phyloP scores from a whole-genome alignment of 2,888 invertebrate genomes.

The Toxonevra muliebris region DNA sequence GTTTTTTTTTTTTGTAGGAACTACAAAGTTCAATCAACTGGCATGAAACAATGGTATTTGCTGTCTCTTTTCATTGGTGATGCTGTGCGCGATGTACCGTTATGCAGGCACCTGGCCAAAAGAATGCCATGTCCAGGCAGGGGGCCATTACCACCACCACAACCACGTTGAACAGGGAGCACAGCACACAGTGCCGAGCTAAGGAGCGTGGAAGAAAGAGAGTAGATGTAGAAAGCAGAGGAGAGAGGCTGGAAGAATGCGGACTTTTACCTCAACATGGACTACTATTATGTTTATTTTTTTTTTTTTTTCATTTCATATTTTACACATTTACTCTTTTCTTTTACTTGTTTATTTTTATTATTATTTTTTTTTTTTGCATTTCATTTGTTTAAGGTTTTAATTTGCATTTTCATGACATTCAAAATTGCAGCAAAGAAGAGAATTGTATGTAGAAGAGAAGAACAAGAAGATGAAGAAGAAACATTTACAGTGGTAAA shows the following conservation, averaged over 20 bases:
- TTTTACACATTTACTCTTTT: too few species aligned
- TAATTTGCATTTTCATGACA: too few species aligned
- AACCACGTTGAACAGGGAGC: conserved; percentile 48
- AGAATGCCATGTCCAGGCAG: conserved; percentile 69
- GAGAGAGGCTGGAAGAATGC: background rate
- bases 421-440: background rate
- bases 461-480: conserved; percentile 32
- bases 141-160: conserved; percentile 59
- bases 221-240: background rate
- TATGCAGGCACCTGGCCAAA: conserved; percentile 84
- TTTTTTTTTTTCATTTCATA: too few species aligned
- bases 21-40: conserved; percentile 79
- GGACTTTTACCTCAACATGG: background rate
- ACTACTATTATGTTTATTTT: too few species aligned
- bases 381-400: too few species aligned
- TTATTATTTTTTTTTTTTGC: too few species aligned
- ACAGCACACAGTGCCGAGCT: too few species aligned
- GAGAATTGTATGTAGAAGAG: conserved; percentile 13
- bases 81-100: conserved; percentile 80
- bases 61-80: conserved; percentile 87
- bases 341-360: too few species aligned
- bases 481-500: background rate
- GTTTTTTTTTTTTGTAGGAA: conserved; percentile 68
- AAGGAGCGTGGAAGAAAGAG: background rate
- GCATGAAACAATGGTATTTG: conserved; percentile 82